A percentile compares a stretch with the other conserved stretches of the same genome.
Evolutionary conservation across 2,888 invertebrate genomes (phyloP).

Genomic region (Adelphocoris suturalis): DNA sequence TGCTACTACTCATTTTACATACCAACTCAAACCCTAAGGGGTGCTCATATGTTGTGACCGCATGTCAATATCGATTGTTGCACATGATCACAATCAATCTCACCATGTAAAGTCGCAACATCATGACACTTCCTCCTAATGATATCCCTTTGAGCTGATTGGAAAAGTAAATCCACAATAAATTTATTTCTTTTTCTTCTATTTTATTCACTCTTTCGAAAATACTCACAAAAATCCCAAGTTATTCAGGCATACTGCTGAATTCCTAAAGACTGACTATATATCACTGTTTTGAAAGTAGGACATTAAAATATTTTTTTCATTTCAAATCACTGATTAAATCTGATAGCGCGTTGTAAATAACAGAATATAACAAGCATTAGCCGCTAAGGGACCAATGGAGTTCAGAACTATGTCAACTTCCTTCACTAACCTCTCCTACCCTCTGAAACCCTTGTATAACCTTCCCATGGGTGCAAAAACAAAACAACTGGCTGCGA

Average conservation of each 20-base stretch:
- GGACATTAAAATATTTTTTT: not conserved
- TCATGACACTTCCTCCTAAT: too few species aligned
- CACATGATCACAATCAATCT: not conserved
- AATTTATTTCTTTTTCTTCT: too few species aligned
- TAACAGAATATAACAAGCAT: conserved; percentile 17
- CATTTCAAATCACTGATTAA: not conserved
- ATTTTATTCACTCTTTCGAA: too few species aligned
- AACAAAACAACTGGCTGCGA: conserved; percentile 63
- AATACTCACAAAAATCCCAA: not conserved
- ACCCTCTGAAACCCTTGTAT: not conserved
- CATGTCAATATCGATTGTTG: not conserved
- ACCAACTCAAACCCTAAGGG: not conserved
- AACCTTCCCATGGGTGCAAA: conserved; percentile 45
- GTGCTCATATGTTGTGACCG: not conserved
- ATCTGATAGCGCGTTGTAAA: not conserved
- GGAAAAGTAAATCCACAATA: too few species aligned
- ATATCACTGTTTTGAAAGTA: not conserved
- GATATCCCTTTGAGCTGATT: too few species aligned
- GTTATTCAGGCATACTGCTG: conserved; percentile 8
- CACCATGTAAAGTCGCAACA: not conserved
- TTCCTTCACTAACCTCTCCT: conserved; percentile 6
- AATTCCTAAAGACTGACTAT: conserved; percentile 22
- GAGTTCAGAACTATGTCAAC: conserved; percentile 20
- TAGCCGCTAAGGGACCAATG: conserved; percentile 24
- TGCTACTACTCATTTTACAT: not conserved